Evolutionary conservation across 2,113 vertebrate species (phyloP).

Genomic region (Odocoileus hemionus): DNA sequence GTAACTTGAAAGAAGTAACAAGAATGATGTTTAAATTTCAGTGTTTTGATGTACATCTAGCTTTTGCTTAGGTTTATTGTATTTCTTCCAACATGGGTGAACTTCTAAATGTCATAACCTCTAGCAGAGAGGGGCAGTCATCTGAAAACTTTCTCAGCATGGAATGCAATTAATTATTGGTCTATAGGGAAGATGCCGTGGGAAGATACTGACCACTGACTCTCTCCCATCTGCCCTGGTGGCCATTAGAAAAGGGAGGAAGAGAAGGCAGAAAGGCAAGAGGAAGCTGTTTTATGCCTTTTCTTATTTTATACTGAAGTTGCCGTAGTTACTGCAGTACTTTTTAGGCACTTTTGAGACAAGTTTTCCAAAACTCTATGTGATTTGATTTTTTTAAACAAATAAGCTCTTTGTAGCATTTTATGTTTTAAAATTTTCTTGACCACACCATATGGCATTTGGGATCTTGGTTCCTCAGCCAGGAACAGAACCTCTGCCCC

Average conservation of each 20-base stretch:
- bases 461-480: background rate
- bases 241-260: background rate
- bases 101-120: background rate
- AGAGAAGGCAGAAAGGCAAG: background rate
- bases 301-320: background rate
- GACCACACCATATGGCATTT: background rate
- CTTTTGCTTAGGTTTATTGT: background rate
- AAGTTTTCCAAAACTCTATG: background rate
- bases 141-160: background rate
- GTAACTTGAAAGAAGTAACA: background rate
- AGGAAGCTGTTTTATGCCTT: background rate
- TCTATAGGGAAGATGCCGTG: background rate
- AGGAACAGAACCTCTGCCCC: background rate
- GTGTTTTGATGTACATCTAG: background rate
- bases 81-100: background rate
- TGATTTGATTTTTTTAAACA: background rate
- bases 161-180: background rate
- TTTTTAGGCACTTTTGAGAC: background rate
- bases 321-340: background rate
- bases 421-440: background rate
- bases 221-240: background rate
- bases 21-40: background rate
- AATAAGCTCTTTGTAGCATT: background rate
- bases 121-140: background rate
- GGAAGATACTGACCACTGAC: background rate